Evolutionary conservation across 2,113 vertebrate species (phyloP).

Genomic region (Xiphophorus maculatus): DNA sequence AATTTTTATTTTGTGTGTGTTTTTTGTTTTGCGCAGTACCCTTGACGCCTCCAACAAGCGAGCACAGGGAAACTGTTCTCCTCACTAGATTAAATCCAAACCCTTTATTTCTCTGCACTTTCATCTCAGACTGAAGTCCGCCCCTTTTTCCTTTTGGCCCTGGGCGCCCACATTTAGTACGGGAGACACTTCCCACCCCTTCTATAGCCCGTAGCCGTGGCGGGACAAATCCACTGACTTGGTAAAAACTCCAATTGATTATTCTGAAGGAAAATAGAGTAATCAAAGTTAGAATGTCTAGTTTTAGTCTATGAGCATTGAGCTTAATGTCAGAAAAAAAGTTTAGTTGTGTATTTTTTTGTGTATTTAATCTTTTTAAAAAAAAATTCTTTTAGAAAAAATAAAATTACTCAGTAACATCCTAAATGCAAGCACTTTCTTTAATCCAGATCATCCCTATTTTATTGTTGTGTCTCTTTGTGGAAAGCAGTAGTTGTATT

Average conservation of each 20-base stretch:
- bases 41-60: conserved; percentile 63
- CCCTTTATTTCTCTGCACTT: conserved; percentile 95
- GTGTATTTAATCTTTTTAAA: too few relatives aligned
- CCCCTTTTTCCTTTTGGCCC: conserved; percentile 81
- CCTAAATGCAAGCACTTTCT: conserved; percentile 21
- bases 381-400: not conserved
- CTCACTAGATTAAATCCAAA: conserved; percentile 93
- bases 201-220: conserved; percentile 3
- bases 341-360: too few relatives aligned
- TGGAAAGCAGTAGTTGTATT: conserved; percentile 82
- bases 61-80: conserved; percentile 84
- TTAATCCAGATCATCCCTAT: conserved; percentile 61
- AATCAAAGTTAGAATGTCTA: not conserved
- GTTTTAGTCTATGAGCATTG: not conserved
- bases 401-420: conserved; percentile 19
- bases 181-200: conserved; percentile 61
- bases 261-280: not conserved
- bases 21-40: conserved; percentile 80
- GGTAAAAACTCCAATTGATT: not conserved
- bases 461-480: conserved; percentile 85
- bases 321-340: not conserved
- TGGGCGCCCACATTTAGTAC: conserved; percentile 74
- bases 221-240: not conserved
- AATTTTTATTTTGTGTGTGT: conserved; percentile 13
- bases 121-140: conserved; percentile 91